These are phyloP conservation scores for Phenganax marumi DNA, from an alignment of 92 coral and sea anemone genomes.

Conservation along the genomic window DNA sequence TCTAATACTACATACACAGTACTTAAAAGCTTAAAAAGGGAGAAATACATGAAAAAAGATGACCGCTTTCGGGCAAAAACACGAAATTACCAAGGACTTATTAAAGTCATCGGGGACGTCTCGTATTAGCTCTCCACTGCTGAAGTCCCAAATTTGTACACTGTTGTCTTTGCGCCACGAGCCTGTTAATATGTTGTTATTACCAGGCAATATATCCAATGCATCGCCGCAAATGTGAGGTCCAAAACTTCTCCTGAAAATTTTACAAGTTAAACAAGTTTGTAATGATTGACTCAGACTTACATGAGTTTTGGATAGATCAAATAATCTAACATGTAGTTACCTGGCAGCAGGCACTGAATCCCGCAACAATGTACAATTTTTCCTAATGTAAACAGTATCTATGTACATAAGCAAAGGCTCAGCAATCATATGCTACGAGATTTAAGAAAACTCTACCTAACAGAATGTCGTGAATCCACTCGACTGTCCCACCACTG, in stretches of 20 bases:
- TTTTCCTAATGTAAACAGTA: too few species aligned
- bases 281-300: too few species aligned
- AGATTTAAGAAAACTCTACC: constrained; percentile 43
- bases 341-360: too few species aligned
- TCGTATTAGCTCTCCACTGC: constrained; percentile 75
- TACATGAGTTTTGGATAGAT: too few species aligned
- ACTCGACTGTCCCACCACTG: constrained; percentile 98
- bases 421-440: too few species aligned
- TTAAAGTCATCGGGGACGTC: constrained; percentile 75
- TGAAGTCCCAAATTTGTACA: constrained; percentile 88
- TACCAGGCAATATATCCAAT: constrained; percentile 71
- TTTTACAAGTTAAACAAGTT: neutral
- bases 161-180: constrained; percentile 88
- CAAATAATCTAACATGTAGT: too few species aligned
- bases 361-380: too few species aligned
- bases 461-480: constrained; percentile 76
- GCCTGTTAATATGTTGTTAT: constrained; percentile 76
- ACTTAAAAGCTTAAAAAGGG: too few species aligned
- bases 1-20: too few species aligned
- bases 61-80: neutral
- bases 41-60: too few species aligned
- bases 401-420: too few species aligned
- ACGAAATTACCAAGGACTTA: constrained; percentile 71
- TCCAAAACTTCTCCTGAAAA: constrained; percentile 82
- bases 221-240: constrained; percentile 99